phyloP scores from a whole-genome alignment of 2,888 invertebrate genomes.

The Strigamia transsilvanica region DNA sequence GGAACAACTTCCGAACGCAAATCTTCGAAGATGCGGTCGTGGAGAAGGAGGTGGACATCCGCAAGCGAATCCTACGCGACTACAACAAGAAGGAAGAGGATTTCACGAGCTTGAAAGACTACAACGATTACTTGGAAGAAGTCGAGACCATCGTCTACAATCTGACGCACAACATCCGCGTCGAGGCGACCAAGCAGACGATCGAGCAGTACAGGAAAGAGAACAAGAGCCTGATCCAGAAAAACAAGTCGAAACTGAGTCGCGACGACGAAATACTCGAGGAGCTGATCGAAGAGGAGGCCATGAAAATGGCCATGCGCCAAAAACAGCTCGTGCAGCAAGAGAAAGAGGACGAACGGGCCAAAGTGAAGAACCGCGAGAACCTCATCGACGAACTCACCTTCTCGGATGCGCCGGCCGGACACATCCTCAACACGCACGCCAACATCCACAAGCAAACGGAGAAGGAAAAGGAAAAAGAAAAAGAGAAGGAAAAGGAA shows the following conservation, averaged over 20 bases:
- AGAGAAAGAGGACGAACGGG: constrained; percentile 74
- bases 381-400: constrained; percentile 94
- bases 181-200: constrained; percentile 85
- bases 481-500: no score
- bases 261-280: constrained; percentile 87
- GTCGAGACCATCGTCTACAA: constrained; percentile 92
- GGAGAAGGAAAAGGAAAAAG: constrained; percentile 69
- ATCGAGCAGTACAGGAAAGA: constrained; percentile 92
- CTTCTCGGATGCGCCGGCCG: constrained; percentile 89
- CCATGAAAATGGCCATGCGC: constrained; percentile 74
- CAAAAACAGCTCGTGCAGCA: constrained; percentile 76
- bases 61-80: constrained; percentile 85
- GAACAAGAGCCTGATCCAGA: constrained; percentile 71
- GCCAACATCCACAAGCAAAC: constrained; percentile 68
- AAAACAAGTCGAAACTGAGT: constrained; percentile 70
- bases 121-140: constrained; percentile 96
- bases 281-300: constrained; percentile 75
- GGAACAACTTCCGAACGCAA: constrained; percentile 92
- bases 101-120: constrained; percentile 81
- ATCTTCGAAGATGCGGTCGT: constrained; percentile 95
- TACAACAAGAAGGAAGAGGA: constrained; percentile 96
- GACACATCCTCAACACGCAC: constrained; percentile 84
- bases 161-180: constrained; percentile 86
- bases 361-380: constrained; percentile 86
- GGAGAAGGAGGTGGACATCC: constrained; percentile 96